These are phyloP conservation scores for Caenorhabditis macrosperma DNA, from an alignment of 2,888 invertebrate species.

Conservation along the genomic window DNA sequence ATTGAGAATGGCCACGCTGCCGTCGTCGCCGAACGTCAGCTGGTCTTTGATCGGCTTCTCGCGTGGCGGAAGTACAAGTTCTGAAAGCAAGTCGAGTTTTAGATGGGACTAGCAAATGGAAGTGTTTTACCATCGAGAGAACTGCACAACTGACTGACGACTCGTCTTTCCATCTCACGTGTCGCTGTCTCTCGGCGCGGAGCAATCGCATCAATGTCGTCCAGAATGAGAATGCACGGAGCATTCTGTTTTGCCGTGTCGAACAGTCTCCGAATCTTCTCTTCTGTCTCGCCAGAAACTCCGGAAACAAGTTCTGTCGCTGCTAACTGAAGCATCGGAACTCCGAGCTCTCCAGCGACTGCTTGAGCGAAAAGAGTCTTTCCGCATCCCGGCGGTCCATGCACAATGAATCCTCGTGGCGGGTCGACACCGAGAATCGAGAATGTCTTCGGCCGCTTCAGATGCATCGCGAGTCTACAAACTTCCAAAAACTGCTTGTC, in stretches of 20 bases:
- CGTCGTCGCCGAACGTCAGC: constrained; percentile 66
- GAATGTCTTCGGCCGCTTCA: constrained; percentile 93
- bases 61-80: constrained; percentile 63
- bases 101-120: neutral
- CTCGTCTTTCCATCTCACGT: constrained; percentile 95
- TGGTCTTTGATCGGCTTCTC: constrained; percentile 64
- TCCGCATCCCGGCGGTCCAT: constrained; percentile 97
- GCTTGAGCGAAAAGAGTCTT: constrained; percentile 81
- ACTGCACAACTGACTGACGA: constrained; percentile 92
- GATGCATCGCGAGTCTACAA: constrained; percentile 84
- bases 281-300: constrained; percentile 95
- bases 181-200: constrained; percentile 91
- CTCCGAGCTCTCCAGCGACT: constrained; percentile 84
- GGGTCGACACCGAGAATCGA: constrained; percentile 89
- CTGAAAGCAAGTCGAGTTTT: constrained; percentile 43
- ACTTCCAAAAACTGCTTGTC: constrained; percentile 73
- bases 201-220: constrained; percentile 97
- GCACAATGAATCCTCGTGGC: constrained; percentile 91
- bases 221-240: constrained; percentile 83
- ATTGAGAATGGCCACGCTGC: constrained; percentile 59
- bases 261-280: constrained; percentile 92
- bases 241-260: constrained; percentile 85
- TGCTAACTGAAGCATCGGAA: constrained; percentile 90
- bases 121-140: constrained; percentile 92
- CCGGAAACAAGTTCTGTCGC: constrained; percentile 95